Evolutionary conservation across 2,888 invertebrate genomes (phyloP).

Genomic region (Catocala fraxini): DNA sequence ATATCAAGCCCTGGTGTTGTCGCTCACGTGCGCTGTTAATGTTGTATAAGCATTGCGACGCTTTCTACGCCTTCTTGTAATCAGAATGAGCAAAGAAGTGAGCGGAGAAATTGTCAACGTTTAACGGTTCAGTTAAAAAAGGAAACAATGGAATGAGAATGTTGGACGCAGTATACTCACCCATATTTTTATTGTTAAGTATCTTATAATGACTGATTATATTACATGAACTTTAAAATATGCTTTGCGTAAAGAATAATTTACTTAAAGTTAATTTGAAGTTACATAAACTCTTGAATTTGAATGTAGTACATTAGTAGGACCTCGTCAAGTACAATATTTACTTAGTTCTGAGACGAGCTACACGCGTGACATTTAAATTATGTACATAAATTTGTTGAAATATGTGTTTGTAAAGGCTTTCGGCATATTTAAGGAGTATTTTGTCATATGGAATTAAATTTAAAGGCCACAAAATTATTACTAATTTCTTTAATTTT

Average conservation of each 20-base stretch:
- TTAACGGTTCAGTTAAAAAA: constrained; percentile 72
- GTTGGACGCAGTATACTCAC: constrained; percentile 36
- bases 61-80: constrained; percentile 80
- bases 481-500: constrained; percentile 1
- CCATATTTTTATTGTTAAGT: constrained; percentile 29
- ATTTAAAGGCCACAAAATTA: not conserved
- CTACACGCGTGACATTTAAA: constrained; percentile 19
- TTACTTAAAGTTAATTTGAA: constrained; percentile 9
- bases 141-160: constrained; percentile 59
- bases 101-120: constrained; percentile 80
- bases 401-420: constrained; percentile 17
- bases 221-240: not conserved
- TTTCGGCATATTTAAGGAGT: constrained; percentile 8
- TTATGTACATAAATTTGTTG: constrained; percentile 26
- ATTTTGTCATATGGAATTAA: constrained; percentile 17
- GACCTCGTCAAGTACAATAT: constrained; percentile 12
- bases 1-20: constrained; percentile 61
- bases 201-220: constrained; percentile 22
- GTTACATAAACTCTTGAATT: constrained; percentile 5
- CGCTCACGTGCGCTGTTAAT: constrained; percentile 67
- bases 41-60: constrained; percentile 80
- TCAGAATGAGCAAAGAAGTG: constrained; percentile 80
- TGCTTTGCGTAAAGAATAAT: constrained; percentile 1
- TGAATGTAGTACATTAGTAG: constrained; percentile 11
- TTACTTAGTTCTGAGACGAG: constrained; percentile 15